Conservation (phyloP, 1,140 invertebrate genomes). For the Parapsyche elsis region DNA sequence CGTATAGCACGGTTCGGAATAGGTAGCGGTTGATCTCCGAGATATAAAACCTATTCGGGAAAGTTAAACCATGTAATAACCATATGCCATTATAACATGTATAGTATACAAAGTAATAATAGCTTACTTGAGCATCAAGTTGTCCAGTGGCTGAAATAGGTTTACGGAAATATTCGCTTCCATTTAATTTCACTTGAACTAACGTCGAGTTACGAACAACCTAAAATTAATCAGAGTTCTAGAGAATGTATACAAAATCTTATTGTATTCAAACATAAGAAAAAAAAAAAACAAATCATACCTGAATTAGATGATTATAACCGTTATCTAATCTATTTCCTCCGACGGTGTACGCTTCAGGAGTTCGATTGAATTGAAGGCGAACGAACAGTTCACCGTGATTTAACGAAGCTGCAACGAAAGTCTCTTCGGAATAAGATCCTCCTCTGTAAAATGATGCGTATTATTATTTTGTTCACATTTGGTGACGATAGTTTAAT, state of each 20-base stretch:
- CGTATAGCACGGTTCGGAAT: constrained; percentile 58
- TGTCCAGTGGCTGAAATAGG: constrained; percentile 81
- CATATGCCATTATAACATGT: neutral
- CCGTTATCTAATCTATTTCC: constrained; percentile 88
- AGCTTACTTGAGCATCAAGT: constrained; percentile 77
- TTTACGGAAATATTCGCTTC: constrained; percentile 88
- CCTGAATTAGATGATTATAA: constrained; percentile 85
- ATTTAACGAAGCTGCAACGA: constrained; percentile 81
- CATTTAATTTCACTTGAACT: constrained; percentile 87
- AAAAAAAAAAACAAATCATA: constrained; percentile 57
- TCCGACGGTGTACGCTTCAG: constrained; percentile 82
- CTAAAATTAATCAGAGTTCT: constrained; percentile 59
- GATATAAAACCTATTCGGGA: constrained; percentile 71
- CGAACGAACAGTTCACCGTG: constrained; percentile 81
- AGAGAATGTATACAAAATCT: constrained; percentile 12
- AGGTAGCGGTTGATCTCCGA: constrained; percentile 79
- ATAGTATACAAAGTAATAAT: neutral
- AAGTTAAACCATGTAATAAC: neutral
- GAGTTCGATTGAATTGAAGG: constrained; percentile 83
- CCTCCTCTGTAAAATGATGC: constrained; percentile 32
- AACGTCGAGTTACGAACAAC: constrained; percentile 81
- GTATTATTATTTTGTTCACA: constrained; percentile 8
- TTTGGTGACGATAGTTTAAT: neutral
- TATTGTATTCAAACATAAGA: neutral
- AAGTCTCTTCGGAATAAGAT: constrained; percentile 70